Evolutionary conservation across 2,888 invertebrate species (phyloP).

Genomic region (Invenusta paracnida): DNA sequence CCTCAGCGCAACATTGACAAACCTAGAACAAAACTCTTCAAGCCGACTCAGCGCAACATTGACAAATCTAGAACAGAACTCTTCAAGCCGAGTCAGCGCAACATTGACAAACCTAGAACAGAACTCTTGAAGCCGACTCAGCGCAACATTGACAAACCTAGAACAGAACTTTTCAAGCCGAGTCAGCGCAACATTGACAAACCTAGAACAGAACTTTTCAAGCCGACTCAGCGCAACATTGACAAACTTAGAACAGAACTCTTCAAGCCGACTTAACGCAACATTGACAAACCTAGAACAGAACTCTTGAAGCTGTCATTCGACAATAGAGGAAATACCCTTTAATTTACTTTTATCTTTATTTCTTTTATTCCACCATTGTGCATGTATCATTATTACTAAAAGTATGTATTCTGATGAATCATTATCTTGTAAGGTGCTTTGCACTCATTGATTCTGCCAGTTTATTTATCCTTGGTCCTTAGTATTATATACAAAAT

Average conservation of each 20-base stretch:
- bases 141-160: neutral
- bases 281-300: neutral
- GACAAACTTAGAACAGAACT: neutral
- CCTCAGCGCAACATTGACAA: neutral
- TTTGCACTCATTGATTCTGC: too few relatives aligned
- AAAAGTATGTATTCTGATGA: neutral
- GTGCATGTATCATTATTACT: neutral
- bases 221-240: neutral
- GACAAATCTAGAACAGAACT: neutral
- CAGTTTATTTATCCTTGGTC: too few relatives aligned
- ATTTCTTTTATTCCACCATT: neutral
- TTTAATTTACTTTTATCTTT: neutral
- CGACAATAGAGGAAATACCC: neutral
- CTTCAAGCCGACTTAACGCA: neutral
- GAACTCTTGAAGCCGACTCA: neutral
- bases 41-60: neutral
- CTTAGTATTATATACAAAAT: too few relatives aligned
- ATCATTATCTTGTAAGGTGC: too few relatives aligned
- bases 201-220: neutral
- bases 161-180: neutral
- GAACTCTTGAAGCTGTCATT: neutral
- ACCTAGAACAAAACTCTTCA: neutral
- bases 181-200: neutral
- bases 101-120: neutral
- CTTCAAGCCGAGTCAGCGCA: neutral